phyloP scores from a whole-genome alignment of 2,113 vertebrate genomes.

The Rhabdornis inornatus region DNA sequence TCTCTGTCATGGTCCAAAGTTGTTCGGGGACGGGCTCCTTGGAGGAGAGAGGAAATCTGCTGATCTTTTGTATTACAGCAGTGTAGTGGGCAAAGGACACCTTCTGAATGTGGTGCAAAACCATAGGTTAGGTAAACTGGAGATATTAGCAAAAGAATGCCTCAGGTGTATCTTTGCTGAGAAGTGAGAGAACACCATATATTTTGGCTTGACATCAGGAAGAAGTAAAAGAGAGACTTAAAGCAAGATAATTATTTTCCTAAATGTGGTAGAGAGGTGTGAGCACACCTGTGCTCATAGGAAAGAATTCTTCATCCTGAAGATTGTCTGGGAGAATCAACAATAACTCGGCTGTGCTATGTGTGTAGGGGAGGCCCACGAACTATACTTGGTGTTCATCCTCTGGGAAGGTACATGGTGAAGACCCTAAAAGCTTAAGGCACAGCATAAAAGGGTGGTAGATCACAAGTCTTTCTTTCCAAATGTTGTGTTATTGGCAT shows the following conservation, averaged over 20 bases:
- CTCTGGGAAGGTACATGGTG: neutral
- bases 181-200: fast-evolving
- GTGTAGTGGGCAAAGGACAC: neutral
- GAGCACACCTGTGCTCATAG: neutral
- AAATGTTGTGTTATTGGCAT: neutral
- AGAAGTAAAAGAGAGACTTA: neutral
- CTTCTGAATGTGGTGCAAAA: neutral
- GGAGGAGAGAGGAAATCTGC: neutral
- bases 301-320: neutral
- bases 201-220: neutral
- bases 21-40: neutral
- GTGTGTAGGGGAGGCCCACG: fast-evolving
- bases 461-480: neutral
- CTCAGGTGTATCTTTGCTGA: neutral
- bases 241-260: neutral
- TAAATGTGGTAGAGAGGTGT: neutral
- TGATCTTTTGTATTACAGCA: fast-evolving
- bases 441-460: neutral
- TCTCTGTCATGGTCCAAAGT: neutral
- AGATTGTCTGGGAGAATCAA: neutral
- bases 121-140: neutral
- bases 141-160: neutral
- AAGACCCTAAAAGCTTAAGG: neutral
- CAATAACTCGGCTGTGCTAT: neutral
- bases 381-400: neutral